These are phyloP conservation scores for Drepana arcuata DNA, from an alignment of 1,140 invertebrate genomes.

Conservation along the genomic window DNA sequence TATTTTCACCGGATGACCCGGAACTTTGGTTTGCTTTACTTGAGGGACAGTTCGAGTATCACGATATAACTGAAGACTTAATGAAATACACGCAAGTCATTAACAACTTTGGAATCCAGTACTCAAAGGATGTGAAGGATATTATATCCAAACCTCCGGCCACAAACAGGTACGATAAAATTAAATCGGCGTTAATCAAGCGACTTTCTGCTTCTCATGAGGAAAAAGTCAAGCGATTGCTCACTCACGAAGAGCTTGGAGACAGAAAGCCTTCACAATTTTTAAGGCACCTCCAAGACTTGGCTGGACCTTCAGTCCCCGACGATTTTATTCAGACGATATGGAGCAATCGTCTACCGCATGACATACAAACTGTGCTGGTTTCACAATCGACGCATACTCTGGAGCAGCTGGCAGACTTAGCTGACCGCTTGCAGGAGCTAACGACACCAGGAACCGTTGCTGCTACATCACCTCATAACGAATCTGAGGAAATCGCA, in stretches of 20 bases:
- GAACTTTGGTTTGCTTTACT: constrained; percentile 14
- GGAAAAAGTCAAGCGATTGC: constrained; percentile 7
- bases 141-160: constrained; percentile 8
- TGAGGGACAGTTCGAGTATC: constrained; percentile 14
- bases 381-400: constrained; percentile 6
- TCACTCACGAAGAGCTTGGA: constrained; percentile 12
- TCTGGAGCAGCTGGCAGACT: constrained; percentile 6
- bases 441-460: constrained; percentile 1
- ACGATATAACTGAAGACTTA: constrained; percentile 16
- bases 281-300: constrained; percentile 2
- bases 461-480: background rate
- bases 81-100: constrained; percentile 24
- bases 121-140: constrained; percentile 11
- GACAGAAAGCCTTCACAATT: constrained; percentile 22
- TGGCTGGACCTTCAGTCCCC: constrained; percentile 2
- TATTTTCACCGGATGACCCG: constrained; percentile 11
- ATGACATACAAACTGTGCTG: constrained; percentile 9
- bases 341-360: constrained; percentile 9
- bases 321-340: constrained; percentile 13
- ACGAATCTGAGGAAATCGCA: constrained; percentile 2
- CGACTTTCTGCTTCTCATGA: constrained; percentile 19
- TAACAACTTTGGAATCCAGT: constrained; percentile 4
- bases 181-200: too few species aligned
- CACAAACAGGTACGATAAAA: constrained; percentile 15
- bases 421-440: constrained; percentile 12